Evolutionary conservation across 2,797 vertebrate species (phyloP).

Genomic region (Bradypodion ventrale): DNA sequence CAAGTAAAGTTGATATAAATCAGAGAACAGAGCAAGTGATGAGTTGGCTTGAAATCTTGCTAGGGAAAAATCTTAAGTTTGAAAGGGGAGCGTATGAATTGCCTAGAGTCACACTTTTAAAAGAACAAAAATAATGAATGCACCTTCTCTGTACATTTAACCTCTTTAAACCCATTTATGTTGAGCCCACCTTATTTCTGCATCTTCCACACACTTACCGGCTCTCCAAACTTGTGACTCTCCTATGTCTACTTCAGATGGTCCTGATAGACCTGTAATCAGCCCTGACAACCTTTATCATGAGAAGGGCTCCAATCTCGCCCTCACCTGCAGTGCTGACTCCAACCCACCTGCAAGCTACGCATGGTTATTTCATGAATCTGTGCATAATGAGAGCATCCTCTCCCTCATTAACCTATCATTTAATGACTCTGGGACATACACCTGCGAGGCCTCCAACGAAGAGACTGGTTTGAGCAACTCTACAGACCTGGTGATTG

Average conservation of each 20-base stretch:
- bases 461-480: not conserved
- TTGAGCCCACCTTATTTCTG: too few species aligned
- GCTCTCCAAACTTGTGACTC: not conserved
- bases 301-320: not conserved
- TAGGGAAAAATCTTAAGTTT: too few species aligned
- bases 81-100: too few species aligned
- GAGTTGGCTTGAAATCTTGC: too few species aligned
- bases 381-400: fast-evolving
- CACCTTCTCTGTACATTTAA: too few species aligned
- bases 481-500: conserved; percentile 6
- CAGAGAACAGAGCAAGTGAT: too few species aligned
- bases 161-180: too few species aligned
- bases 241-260: conserved; percentile 51
- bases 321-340: conserved; percentile 7
- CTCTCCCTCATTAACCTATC: conserved; percentile 16
- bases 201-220: too few species aligned
- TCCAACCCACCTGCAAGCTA: conserved; percentile 49
- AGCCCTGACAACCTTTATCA: not conserved
- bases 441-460: conserved; percentile 42
- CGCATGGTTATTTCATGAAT: conserved; percentile 35
- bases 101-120: too few species aligned
- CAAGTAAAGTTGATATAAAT: too few species aligned
- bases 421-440: conserved; percentile 11
- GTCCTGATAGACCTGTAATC: conserved; percentile 41
- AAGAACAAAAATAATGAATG: too few species aligned